These are phyloP conservation scores for Hozukius guyotensis DNA, from an alignment of 2,797 vertebrate species.

Conservation along the genomic window DNA sequence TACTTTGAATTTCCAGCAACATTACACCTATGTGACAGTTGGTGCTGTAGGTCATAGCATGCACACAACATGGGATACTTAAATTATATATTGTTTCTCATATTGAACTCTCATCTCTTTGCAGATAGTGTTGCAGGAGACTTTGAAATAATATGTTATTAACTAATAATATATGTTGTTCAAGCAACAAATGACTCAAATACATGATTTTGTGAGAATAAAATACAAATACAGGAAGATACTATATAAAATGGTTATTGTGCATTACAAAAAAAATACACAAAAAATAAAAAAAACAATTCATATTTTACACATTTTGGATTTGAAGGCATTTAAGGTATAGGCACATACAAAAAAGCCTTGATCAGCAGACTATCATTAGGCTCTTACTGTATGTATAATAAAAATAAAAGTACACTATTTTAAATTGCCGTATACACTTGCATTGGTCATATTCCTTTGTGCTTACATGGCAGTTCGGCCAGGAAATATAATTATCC, in stretches of 20 bases:
- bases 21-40: not conserved
- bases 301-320: not conserved
- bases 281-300: not conserved
- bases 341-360: not conserved
- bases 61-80: not conserved
- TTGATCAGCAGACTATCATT: not conserved
- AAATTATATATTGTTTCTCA: not conserved
- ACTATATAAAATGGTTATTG: not conserved
- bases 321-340: not conserved
- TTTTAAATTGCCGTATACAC: not conserved
- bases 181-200: not conserved
- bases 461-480: slow-evolving; percentile 17
- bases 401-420: not conserved
- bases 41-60: not conserved
- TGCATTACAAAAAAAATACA: not conserved
- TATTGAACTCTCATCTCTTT: not conserved
- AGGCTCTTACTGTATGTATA: not conserved
- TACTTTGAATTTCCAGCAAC: slow-evolving; percentile 12
- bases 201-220: not conserved
- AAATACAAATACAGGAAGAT: not conserved
- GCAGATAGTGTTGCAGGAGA: not conserved
- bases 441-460: not conserved
- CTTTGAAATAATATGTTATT: not conserved
- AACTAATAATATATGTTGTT: not conserved
- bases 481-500: slow-evolving; percentile 2